Evolutionary conservation across 2,888 invertebrate species (phyloP).

Genomic region (Melinopterus prodromus): DNA sequence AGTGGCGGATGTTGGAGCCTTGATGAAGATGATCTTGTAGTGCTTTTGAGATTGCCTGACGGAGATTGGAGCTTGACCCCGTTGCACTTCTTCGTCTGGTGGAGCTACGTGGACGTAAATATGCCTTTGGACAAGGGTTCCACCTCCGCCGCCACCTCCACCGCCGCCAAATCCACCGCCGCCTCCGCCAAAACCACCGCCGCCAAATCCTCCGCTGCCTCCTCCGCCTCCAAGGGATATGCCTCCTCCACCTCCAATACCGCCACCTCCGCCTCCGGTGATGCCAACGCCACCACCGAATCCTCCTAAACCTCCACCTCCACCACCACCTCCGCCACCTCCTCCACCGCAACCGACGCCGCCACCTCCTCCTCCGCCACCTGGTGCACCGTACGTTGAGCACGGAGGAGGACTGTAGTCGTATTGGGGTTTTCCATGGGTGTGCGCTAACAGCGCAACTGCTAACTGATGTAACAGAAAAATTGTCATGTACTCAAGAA

Average conservation of each 20-base stretch:
- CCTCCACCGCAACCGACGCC: conserved; percentile 41
- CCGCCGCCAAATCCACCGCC: conserved; percentile 58
- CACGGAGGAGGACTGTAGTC: conserved; percentile 65
- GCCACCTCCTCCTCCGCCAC: conserved; percentile 51
- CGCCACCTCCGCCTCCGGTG: conserved; percentile 40
- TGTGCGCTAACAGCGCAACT: conserved; percentile 62
- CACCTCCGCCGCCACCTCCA: conserved; percentile 58
- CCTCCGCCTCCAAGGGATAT: conserved; percentile 27
- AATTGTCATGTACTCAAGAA: neutral
- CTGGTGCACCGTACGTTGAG: conserved; percentile 47
- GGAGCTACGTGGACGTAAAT: conserved; percentile 90
- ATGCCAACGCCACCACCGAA: conserved; percentile 41
- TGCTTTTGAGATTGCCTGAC: conserved; percentile 80
- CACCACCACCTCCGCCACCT: conserved; percentile 43
- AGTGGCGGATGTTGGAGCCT: conserved; percentile 81
- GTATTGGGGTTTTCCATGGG: conserved; percentile 69
- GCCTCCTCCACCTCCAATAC: conserved; percentile 42
- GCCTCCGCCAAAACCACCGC: conserved; percentile 52
- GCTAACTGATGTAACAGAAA: conserved; percentile 47
- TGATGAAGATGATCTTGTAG: conserved; percentile 77
- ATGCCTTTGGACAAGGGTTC: conserved; percentile 78
- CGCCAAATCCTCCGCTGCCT: conserved; percentile 49
- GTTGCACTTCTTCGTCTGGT: conserved; percentile 77
- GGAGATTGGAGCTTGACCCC: conserved; percentile 69
- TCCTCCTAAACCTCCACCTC: conserved; percentile 43